Conservation (phyloP, 2,797 vertebrate genomes). For the Salmo trutta region DNA sequence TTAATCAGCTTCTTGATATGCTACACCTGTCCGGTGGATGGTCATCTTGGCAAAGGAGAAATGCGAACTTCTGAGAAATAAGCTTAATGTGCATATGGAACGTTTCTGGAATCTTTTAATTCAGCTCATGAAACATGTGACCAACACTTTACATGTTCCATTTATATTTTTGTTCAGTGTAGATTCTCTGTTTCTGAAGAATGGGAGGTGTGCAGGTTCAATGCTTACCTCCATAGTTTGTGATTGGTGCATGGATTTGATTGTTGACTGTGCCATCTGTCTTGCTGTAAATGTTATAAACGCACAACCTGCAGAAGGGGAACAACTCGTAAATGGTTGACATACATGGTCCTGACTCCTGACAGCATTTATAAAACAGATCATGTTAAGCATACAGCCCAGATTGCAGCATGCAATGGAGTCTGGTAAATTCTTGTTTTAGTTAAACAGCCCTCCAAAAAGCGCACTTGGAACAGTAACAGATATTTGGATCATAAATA, state of each 20-base stretch:
- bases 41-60: no score
- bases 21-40: no score
- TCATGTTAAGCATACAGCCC: constrained; percentile 20
- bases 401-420: neutral
- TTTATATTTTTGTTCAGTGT: no score
- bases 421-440: neutral
- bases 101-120: no score
- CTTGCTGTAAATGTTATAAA: constrained; percentile 97
- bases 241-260: constrained; percentile 99
- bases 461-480: no score
- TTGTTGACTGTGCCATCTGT: constrained; percentile 96
- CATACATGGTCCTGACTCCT: neutral
- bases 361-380: neutral
- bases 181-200: neutral
- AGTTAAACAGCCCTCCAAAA: neutral
- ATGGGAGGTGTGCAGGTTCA: neutral
- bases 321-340: constrained; percentile 1
- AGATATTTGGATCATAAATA: no score
- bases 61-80: no score
- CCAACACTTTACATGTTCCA: no score
- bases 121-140: no score
- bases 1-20: no score
- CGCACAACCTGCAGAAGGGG: constrained; percentile 85
- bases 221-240: constrained; percentile 96
- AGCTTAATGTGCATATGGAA: no score